Percentiles rank a stretch among this genome's conserved stretches.
Evolutionary conservation across 2,797 vertebrate species (phyloP).

Genomic region (Cetoscarus ocellatus): DNA sequence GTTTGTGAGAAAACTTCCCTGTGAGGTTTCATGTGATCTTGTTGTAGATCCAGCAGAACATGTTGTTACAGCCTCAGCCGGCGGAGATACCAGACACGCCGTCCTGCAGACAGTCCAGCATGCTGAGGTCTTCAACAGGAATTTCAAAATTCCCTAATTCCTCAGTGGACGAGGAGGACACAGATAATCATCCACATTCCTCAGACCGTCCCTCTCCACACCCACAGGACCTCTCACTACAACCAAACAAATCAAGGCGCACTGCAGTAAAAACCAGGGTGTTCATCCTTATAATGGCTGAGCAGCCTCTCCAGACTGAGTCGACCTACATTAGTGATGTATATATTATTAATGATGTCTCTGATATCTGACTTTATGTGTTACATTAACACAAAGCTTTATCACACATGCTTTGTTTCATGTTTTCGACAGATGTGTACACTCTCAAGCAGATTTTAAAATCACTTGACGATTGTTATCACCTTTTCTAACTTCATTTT

Average conservation of each 20-base stretch:
- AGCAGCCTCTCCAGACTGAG: conserved; percentile 15
- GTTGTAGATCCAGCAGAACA: conserved; percentile 29
- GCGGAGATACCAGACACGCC: conserved; percentile 1
- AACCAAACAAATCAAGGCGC: conserved; percentile 44
- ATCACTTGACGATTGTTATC: no score
- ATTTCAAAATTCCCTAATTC: conserved; percentile 53
- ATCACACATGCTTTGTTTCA: background rate
- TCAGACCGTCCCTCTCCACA: conserved; percentile 60
- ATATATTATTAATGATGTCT: conserved; percentile 14
- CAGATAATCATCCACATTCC: conserved; percentile 73
- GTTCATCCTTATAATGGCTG: conserved; percentile 40
- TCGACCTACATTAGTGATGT: conserved; percentile 4
- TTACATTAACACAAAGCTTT: background rate
- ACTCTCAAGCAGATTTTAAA: no score
- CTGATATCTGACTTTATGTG: background rate
- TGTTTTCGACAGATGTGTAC: no score
- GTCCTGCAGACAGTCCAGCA: conserved; percentile 38
- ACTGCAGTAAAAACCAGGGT: conserved; percentile 44
- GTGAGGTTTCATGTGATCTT: conserved; percentile 35
- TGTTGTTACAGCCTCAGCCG: conserved; percentile 13
- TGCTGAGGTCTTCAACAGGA: conserved; percentile 24
- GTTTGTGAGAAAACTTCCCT: conserved; percentile 33
- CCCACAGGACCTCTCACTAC: conserved; percentile 55
- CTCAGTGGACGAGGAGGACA: conserved; percentile 48
- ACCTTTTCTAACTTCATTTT: no score